These are phyloP conservation scores for Synaphobranchus kaupii DNA, from an alignment of 2,797 vertebrate species.

Conservation along the genomic window DNA sequence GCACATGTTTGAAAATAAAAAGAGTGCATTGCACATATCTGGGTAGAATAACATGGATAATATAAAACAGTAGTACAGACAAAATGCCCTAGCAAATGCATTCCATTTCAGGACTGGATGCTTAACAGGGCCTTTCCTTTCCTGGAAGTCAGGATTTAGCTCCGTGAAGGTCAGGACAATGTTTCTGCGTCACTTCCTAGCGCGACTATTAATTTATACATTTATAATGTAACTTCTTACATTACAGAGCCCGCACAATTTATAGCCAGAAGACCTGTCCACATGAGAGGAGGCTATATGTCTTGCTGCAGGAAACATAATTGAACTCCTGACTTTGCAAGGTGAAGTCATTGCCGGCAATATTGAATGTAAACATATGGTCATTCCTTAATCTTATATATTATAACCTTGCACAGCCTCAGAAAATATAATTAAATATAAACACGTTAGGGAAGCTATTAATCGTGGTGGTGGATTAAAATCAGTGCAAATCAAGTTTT, in stretches of 20 bases:
- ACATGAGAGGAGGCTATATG: slow-evolving; percentile 41
- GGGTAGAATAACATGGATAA: background rate
- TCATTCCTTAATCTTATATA: background rate
- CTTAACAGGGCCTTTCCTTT: background rate
- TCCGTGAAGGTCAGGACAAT: slow-evolving; percentile 50
- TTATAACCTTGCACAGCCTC: background rate
- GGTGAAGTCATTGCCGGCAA: background rate
- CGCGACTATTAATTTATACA: slow-evolving; percentile 53
- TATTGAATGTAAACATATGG: background rate
- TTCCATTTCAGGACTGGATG: background rate
- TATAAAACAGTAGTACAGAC: background rate
- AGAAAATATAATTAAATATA: background rate
- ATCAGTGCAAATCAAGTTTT: background rate
- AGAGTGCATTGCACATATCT: background rate
- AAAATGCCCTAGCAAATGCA: background rate
- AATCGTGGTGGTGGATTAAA: background rate
- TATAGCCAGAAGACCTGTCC: slow-evolving; percentile 40
- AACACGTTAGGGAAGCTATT: background rate
- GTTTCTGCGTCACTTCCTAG: slow-evolving; percentile 42
- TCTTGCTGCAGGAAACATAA: slow-evolving; percentile 26
- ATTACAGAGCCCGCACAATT: slow-evolving; percentile 46
- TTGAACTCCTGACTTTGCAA: slow-evolving; percentile 29
- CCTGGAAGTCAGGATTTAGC: slow-evolving; percentile 50
- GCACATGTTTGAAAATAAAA: no score
- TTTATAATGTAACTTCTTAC: slow-evolving; percentile 46